Base-by-base conservation (phyloP, 1,140 invertebrate species). In the Thaumatotibia leucotreta region DNA sequence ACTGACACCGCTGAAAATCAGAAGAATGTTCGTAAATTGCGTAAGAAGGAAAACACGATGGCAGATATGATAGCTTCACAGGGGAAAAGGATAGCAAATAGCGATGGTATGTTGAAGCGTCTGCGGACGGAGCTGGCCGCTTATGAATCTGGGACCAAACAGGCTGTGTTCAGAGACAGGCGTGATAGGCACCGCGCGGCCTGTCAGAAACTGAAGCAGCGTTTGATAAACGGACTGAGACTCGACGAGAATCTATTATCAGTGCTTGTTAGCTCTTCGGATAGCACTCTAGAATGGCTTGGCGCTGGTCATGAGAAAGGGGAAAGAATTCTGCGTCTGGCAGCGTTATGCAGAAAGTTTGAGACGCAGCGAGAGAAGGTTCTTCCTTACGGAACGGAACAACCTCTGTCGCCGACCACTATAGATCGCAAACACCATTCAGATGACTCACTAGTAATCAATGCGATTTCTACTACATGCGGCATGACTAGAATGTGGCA, bases 321-420 rank as follows among this genome's bases (percentile, higher is more conserved):
- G 2, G 91, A 93, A 65, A 92, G 90, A 35, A 86, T 93, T 50
- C 67, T 93, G 2, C 87, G 92, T 24, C 72, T 93, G 27, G 88
- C 91, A 1, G 83, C 83, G 0, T 80, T 93, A n/a, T 93, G 93
- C 67, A 74, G 92, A 39, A 93, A 92, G 85, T 92, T 92, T 75
- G 93, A 94, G 82, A 93, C 93, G 0, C 82, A 89, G 69, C 80
- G 90, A 0, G 93, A 93, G 79, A 93, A 93, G 73, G 86, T 93
- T 64, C 72, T 93, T 33, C 91, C 89, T 9, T 93, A 93, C 68
- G 86, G 91, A 27, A 83, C 88, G 64, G 76, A 88, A n/a, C 75
- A 84, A 32, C 91, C 92, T n/a, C 81, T 88, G 66, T 88, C 84
- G 4, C 82, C 92, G 14, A 74, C 66, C 10, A 71, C 79, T 63